A percentile compares a stretch with the other conserved stretches of the same genome.
Conservation (phyloP, 2,113 vertebrate species). For the Pollimyrus isidori region DNA sequence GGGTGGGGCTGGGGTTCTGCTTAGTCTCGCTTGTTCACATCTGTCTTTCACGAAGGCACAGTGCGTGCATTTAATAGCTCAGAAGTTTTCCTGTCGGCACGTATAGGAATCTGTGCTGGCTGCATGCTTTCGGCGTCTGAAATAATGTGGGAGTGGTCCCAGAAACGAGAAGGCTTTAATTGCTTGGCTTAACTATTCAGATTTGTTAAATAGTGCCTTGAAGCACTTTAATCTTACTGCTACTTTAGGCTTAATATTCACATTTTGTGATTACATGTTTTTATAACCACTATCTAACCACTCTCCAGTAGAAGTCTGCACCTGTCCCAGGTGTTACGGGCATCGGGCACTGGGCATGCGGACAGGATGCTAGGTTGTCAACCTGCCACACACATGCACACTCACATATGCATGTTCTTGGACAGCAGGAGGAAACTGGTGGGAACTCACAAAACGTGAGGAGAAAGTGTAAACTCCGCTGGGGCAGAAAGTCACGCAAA, state of each 20-base stretch:
- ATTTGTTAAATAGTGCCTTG: background rate
- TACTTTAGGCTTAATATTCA: background rate
- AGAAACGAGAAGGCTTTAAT: background rate
- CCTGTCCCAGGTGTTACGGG: background rate
- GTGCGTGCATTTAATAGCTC: conserved; percentile 1
- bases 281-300: background rate
- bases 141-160: background rate
- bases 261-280: background rate
- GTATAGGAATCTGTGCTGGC: background rate
- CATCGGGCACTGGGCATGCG: background rate
- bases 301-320: background rate
- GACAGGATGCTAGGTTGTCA: background rate
- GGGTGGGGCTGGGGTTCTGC: background rate
- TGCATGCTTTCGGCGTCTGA: background rate
- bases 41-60: background rate
- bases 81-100: background rate
- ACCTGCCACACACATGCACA: background rate
- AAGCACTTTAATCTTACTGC: background rate
- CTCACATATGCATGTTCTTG: background rate
- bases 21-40: conserved; percentile 15
- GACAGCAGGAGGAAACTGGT: background rate
- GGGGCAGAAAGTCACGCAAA: background rate
- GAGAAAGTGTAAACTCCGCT: background rate
- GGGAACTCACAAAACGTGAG: background rate
- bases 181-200: background rate